Conservation (phyloP, 2,888 invertebrate species). For the Himalopsyche tibetana region DNA sequence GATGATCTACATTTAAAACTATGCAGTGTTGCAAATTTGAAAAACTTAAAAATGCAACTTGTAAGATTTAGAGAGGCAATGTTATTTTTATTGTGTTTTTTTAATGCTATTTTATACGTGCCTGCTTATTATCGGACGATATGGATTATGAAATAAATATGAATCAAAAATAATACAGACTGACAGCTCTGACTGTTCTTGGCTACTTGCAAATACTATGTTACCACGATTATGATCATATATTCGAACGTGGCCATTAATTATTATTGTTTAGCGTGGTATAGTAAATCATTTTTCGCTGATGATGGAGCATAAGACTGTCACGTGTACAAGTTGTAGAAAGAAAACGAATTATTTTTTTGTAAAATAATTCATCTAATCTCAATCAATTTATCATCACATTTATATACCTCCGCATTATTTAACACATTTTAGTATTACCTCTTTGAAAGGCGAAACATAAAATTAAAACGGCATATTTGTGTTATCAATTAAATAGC, state of each 20-base stretch:
- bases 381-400: no score
- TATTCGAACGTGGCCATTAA: neutral
- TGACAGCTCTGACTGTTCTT: constrained; percentile 28
- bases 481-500: no score
- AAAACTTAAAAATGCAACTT: constrained; percentile 22
- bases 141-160: constrained; percentile 41
- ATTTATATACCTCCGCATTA: no score
- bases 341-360: no score
- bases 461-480: no score
- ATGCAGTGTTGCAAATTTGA: constrained; percentile 13
- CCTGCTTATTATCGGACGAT: constrained; percentile 32
- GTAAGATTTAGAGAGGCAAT: constrained; percentile 5
- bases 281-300: constrained; percentile 5
- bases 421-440: no score
- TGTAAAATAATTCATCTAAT: no score
- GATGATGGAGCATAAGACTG: constrained; percentile 16
- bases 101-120: neutral
- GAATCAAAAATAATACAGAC: neutral
- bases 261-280: neutral
- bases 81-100: constrained; percentile 24
- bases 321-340: neutral
- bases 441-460: no score
- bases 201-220: constrained; percentile 31
- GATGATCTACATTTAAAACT: constrained; percentile 24
- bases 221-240: constrained; percentile 5